Evolutionary conservation across 2,888 invertebrate species (phyloP).

Genomic region (Seira musarum): DNA sequence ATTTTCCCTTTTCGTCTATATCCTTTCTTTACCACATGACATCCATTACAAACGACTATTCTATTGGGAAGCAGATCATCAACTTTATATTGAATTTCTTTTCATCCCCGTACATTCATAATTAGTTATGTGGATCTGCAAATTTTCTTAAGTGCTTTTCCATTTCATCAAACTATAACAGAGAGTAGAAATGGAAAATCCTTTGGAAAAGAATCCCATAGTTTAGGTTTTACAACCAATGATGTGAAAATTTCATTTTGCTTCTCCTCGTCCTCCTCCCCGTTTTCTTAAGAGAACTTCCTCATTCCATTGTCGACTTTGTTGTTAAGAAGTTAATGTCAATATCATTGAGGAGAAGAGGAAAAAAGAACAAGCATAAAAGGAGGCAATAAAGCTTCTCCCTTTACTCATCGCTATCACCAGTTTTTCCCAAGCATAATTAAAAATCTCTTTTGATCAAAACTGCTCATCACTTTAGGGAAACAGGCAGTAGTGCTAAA

Average conservation of each 20-base stretch:
- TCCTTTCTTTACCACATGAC: conserved; percentile 1
- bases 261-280: neutral
- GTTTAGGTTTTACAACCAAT: conserved; percentile 1
- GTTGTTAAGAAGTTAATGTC: conserved; percentile 27
- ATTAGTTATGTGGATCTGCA: conserved; percentile 45
- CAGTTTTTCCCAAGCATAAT: conserved; percentile 22
- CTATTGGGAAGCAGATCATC: conserved; percentile 20
- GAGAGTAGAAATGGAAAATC: neutral
- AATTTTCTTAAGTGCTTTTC: conserved; percentile 56
- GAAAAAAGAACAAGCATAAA: neutral
- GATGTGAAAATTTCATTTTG: conserved; percentile 24
- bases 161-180: conserved; percentile 28
- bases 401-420: neutral
- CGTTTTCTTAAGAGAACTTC: neutral
- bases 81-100: conserved; percentile 49
- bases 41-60: neutral
- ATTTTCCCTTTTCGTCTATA: neutral
- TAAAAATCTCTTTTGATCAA: conserved; percentile 32
- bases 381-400: neutral
- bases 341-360: conserved; percentile 2
- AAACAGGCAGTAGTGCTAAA: neutral
- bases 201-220: conserved; percentile 24
- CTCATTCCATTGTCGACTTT: neutral
- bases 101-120: conserved; percentile 22
- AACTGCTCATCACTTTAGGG: neutral